These are phyloP conservation scores for Apodemus sylvaticus DNA, from an alignment of 2,113 vertebrate genomes.

Conservation along the genomic window DNA sequence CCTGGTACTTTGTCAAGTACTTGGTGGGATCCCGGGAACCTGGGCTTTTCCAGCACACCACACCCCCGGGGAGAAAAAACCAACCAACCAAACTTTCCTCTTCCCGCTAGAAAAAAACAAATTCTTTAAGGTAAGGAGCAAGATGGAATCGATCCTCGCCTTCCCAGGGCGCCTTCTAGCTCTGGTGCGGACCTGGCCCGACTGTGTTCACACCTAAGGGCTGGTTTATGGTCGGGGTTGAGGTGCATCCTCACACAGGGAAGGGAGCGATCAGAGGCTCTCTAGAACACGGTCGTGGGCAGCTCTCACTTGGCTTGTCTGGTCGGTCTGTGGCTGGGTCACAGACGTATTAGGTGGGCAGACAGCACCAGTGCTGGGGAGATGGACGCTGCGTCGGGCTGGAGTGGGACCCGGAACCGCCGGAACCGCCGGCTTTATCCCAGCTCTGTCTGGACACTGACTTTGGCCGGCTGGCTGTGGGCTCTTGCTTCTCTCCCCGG, in stretches of 20 bases:
- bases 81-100: not conserved
- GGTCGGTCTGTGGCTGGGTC: not conserved
- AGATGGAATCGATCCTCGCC: not conserved
- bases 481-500: not conserved
- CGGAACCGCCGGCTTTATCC: not conserved
- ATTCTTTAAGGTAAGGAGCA: conserved; percentile 58
- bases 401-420: not conserved
- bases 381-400: not conserved
- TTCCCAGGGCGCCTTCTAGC: not conserved
- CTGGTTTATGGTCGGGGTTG: not conserved
- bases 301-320: not conserved
- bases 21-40: conserved; percentile 1
- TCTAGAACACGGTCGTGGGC: not conserved
- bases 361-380: not conserved
- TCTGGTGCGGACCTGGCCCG: not conserved
- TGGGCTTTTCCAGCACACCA: not conserved
- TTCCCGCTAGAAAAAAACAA: not conserved
- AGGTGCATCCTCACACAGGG: not conserved
- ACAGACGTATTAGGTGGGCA: not conserved
- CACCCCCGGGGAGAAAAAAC: not conserved
- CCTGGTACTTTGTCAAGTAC: not conserved
- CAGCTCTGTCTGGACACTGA: not conserved
- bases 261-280: not conserved
- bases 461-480: not conserved
- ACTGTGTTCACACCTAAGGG: not conserved